Percentiles rank a stretch among this genome's conserved stretches.
Evolutionary conservation across 64 coral and sea anemone genomes (phyloP).

Genomic region (Actinia equina): DNA sequence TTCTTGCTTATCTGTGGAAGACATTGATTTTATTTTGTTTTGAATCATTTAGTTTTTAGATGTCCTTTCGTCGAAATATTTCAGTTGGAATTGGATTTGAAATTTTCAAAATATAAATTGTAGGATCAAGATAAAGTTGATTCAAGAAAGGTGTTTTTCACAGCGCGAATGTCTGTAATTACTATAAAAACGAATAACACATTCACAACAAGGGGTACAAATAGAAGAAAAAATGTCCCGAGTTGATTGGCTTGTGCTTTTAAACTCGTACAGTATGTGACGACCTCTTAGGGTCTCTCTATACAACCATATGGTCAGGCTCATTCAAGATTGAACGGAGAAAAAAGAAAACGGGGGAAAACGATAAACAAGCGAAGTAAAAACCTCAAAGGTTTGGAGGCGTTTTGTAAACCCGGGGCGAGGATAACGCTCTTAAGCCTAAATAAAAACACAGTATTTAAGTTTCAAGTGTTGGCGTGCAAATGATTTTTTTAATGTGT

Average conservation of each 20-base stretch:
- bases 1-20: neutral
- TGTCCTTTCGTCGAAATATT: neutral
- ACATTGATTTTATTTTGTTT: neutral
- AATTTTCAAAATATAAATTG: neutral
- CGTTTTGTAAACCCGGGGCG: neutral
- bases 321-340: neutral
- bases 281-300: neutral
- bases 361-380: neutral
- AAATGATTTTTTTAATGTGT: neutral
- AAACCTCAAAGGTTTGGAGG: neutral
- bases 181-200: neutral
- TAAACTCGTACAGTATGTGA: neutral
- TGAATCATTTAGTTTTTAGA: neutral
- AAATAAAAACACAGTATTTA: neutral
- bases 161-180: neutral
- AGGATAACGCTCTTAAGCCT: neutral
- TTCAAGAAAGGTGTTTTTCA: neutral
- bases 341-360: neutral
- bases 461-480: neutral
- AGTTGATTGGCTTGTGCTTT: slow-evolving; percentile 3
- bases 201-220: neutral
- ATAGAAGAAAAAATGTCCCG: neutral
- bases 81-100: neutral
- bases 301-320: neutral
- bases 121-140: neutral